Percentiles rank a stretch among this genome's conserved stretches.
phyloP scores from a whole-genome alignment of 1,140 invertebrate species.

The Acromyrmex heyeri region DNA sequence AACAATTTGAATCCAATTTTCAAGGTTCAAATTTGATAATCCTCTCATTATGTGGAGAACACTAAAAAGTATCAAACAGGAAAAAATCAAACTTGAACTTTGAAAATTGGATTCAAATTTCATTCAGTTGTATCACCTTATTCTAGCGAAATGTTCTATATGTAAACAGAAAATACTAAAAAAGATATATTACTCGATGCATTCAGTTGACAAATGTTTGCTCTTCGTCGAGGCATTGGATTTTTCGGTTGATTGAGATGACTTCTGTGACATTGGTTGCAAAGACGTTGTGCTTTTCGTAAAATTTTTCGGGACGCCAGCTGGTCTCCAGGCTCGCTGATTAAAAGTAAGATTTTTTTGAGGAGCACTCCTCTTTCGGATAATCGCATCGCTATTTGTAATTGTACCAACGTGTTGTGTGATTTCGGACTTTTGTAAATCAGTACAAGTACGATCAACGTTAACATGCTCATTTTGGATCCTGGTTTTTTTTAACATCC shows the following conservation, averaged over 20 bases:
- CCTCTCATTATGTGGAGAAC: too few relatives aligned
- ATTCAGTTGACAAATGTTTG: constrained; percentile 4
- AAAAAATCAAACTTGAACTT: too few relatives aligned
- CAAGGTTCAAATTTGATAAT: too few relatives aligned
- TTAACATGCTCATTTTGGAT: not conserved
- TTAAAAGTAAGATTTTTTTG: not conserved
- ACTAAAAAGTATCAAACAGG: too few relatives aligned
- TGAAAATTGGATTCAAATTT: too few relatives aligned
- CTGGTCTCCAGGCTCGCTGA: constrained; percentile 21
- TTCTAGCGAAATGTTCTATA: not conserved
- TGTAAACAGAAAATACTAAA: constrained; percentile 12
- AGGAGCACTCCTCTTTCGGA: not conserved
- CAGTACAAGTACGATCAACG: not conserved
- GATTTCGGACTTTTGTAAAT: not conserved
- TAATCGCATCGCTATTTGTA: not conserved
- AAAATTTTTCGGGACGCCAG: not conserved
- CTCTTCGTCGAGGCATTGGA: not conserved
- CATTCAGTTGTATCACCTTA: not conserved
- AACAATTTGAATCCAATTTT: too few relatives aligned
- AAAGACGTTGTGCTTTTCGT: not conserved
- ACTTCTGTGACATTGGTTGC: not conserved
- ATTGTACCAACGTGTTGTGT: not conserved
- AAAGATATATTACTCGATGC: constrained; percentile 22
- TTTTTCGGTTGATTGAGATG: not conserved
- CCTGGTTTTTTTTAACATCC: not conserved